Base-by-base conservation (phyloP, 2,888 invertebrate genomes). In the Eulithis prunata region DNA sequence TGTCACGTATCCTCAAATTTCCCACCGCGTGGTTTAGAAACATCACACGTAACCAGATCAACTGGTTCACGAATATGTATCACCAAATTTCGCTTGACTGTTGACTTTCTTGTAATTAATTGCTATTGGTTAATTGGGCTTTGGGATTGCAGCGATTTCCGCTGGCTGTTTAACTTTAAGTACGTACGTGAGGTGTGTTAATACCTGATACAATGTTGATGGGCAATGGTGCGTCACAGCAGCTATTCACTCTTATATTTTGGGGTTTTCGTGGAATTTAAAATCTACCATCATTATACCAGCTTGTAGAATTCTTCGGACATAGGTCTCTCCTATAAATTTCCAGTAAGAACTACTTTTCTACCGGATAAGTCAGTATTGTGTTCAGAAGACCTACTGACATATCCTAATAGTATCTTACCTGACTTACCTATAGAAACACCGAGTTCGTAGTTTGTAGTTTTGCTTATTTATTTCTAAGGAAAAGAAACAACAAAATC, bases 21-120 rank as follows among this genome's bases (percentile, higher is more conserved):
- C 84, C 78, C 84, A 84, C 79, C 79, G 78, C 75, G 76, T 62
- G 66, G 70, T 78, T 79, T 67, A 68, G 76, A 83, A 70, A 58
- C 85, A 21, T 36, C 65, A 78, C 90, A 90, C 89, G 90, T 90
- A 87, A 82, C 71, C 82, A 81, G 85, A 85, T 79, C 83, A 82
- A 64, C 69, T 74, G 28, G 73, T 74, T 70, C 57, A 64, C 66
- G 81, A 78, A 83, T 84, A 72, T 78, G 76, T 82, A 85, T 85
- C 78, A 76, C 81, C 81, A 77, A 71, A 82, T 80, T 86, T 84
- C 77, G 76, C 71, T 78, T 86, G 86, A 86, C 85, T 87, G 82
- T 84, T 82, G 82, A 79, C 84, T 86, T 85, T 85, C 79, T 77
- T 74, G 74, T 83, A 82, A 85, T 83, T 86, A 83, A 86, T 83